Evolutionary conservation across 2,888 invertebrate species (phyloP), one percentile per base, ranked within the genome.

Genomic region (Erpobdella octoculata): DNA sequence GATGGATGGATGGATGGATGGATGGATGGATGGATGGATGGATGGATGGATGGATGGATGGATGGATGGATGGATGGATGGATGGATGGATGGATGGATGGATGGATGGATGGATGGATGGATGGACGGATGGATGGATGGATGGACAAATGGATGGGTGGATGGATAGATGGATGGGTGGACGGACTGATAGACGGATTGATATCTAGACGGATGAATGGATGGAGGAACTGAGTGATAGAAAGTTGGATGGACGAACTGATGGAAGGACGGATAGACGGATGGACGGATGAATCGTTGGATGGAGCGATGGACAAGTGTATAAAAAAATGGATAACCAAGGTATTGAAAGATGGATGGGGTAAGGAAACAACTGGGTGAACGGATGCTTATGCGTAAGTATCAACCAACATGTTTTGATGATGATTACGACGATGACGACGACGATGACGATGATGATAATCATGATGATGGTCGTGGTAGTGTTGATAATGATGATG

Each of bases 391-490:
- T 93, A 84, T 98, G 89, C 86, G 83, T n/a, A n/a, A n/a, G n/a
- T n/a, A 72, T 98, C 97, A 84, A 99, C 98, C 83, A 99, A 98
- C 78, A 99, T 88, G 85, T 95, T 96, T 83, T 95, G 94, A 87
- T 98, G 58, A 62, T 69, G 58, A 62, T 98, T 96, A 98, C 98
- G 86, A 98, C 98, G 97, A 98, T 99, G 86, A 98, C 98, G 73
- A 97, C 91, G 87, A 98, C 98, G 81, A 98, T 89, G 82, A 98
- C 98, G 86, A 98, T 98, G 87, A 98, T 98, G 80, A 98, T 96
- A 80, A 98, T 89, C 74, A 96, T 96, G 79, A 97, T 93, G 81
- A 98, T 98, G 77, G 97, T 97, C 86, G 81, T 83, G 78, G 8
- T 18, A 18, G 59, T 58, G 28, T 12, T 12, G 25, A 21, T 58